Evolutionary conservation across 2,113 vertebrate species (phyloP), one percentile per base, ranked within the genome.

Genomic region (Rhynchomys soricoides): DNA sequence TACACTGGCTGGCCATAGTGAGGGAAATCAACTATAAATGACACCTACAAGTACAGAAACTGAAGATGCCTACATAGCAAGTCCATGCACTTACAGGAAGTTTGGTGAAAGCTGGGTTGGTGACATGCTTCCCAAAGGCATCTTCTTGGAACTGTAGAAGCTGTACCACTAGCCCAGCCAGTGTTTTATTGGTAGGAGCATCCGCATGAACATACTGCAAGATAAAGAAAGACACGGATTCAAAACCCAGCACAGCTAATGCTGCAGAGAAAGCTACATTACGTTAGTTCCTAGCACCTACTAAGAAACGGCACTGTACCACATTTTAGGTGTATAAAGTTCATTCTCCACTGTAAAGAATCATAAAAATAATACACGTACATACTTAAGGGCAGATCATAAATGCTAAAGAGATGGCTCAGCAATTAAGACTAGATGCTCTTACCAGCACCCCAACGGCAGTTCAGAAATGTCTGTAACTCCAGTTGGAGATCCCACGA

Each of bases 111-210:
- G 99, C 99, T 40, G 99, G 99, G 98, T 99, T 99, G 98, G 99
- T 99, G 95, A 99, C 99, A 3, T 99, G 99, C 96, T 99, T 99
- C 74, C 99, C 99, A 95, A 99, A 99, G 85, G 99, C 99, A 88
- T 99, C 99, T 98, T 99, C 99, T 98, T 99, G 99, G 98, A 99
- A 99, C 89, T 99, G 99, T 83, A 99, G 99, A 97, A 99, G 98
- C 97, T 99, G 99, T 74, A 99, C 99, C 97, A 99, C 99, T 86
- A 99, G 98, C 24, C 99, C 99, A 52, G 99, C 99, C 98, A 99
- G 97, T 0, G 99, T 99, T 97, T 99, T 99, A 95, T 99, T 99
- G 97, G 99, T 99, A 37, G 99, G 99, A 92, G 99, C 99, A 98
- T 99, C 99, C 1, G 99, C 99, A 74, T 99, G 99, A 78, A 99